Evolutionary conservation across 2,888 invertebrate genomes (phyloP).

Genomic region (Drosophila lutescens): DNA sequence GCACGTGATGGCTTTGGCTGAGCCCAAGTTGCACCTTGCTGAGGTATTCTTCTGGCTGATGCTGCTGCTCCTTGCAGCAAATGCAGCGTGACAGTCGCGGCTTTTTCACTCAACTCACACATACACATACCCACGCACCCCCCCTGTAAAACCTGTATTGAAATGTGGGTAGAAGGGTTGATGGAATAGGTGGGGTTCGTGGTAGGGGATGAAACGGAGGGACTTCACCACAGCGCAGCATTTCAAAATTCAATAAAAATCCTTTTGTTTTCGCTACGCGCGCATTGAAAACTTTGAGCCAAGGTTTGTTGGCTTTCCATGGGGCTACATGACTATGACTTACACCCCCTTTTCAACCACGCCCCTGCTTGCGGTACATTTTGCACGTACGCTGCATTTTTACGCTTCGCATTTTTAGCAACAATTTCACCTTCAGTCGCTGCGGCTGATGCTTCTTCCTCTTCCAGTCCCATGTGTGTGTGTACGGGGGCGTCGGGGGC

Average conservation of each 20-base stretch:
- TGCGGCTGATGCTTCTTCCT: slow-evolving; percentile 7
- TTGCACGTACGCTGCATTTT: slow-evolving; percentile 77
- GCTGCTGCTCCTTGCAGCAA: slow-evolving; percentile 41
- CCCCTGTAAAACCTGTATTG: slow-evolving; percentile 16
- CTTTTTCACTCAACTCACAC: slow-evolving; percentile 59
- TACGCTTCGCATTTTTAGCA: slow-evolving; percentile 62
- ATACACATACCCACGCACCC: neutral
- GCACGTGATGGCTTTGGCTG: slow-evolving; percentile 55
- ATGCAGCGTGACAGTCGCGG: slow-evolving; percentile 75
- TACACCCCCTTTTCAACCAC: slow-evolving; percentile 24
- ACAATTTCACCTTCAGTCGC: slow-evolving; percentile 56
- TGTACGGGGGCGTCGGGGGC: slow-evolving; percentile 5
- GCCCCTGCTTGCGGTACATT: slow-evolving; percentile 71
- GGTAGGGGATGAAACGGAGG: neutral
- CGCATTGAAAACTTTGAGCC: slow-evolving; percentile 77
- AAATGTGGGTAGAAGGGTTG: slow-evolving; percentile 34
- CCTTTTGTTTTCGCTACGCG: slow-evolving; percentile 73
- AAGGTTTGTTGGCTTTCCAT: slow-evolving; percentile 57
- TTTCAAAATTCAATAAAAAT: slow-evolving; percentile 77
- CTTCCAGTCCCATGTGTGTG: slow-evolving; percentile 5
- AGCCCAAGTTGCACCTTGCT: slow-evolving; percentile 45
- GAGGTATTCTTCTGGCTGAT: slow-evolving; percentile 14
- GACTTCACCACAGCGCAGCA: slow-evolving; percentile 39
- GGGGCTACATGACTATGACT: slow-evolving; percentile 55
- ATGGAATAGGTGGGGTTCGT: neutral